A percentile compares a stretch with the other conserved stretches of the same genome.
Evolutionary conservation across 2,113 vertebrate genomes (phyloP).

Genomic region (Geothlypis trichas): DNA sequence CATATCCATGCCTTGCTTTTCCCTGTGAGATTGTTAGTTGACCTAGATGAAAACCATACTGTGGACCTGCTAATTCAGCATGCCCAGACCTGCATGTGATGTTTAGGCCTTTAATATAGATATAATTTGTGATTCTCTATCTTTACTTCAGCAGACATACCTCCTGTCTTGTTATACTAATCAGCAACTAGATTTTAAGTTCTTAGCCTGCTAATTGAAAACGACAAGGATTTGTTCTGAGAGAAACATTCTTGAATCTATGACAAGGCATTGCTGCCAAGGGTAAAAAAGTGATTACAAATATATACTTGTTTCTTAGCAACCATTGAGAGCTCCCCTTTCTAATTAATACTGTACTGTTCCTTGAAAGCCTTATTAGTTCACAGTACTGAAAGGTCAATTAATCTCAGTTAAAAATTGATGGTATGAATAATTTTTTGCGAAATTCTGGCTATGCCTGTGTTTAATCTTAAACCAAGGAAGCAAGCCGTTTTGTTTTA

Average conservation of each 20-base stretch:
- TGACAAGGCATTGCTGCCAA: slow-evolving; percentile 26
- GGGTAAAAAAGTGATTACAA: slow-evolving; percentile 27
- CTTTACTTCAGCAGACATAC: neutral
- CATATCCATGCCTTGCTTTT: neutral
- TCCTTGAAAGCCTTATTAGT: slow-evolving; percentile 44
- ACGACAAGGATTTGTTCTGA: neutral
- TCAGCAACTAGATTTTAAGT: slow-evolving; percentile 7
- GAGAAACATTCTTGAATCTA: slow-evolving; percentile 26
- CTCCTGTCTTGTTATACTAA: neutral
- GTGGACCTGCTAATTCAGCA: neutral
- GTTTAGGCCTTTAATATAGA: neutral
- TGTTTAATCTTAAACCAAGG: neutral
- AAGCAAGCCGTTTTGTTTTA: neutral
- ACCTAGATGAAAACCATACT: neutral
- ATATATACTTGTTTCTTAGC: slow-evolving; percentile 65
- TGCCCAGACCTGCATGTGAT: no score
- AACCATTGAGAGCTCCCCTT: slow-evolving; percentile 42
- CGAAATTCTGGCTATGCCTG: neutral
- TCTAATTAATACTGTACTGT: slow-evolving; percentile 36
- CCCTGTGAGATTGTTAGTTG: neutral
- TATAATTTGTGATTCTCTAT: neutral
- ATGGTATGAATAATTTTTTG: neutral
- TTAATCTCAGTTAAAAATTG: slow-evolving; percentile 43
- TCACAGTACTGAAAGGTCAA: slow-evolving; percentile 3
- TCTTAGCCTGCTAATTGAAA: slow-evolving; percentile 18